phyloP scores from a whole-genome alignment of 2,797 vertebrate genomes.

The Streptopelia turtur region DNA sequence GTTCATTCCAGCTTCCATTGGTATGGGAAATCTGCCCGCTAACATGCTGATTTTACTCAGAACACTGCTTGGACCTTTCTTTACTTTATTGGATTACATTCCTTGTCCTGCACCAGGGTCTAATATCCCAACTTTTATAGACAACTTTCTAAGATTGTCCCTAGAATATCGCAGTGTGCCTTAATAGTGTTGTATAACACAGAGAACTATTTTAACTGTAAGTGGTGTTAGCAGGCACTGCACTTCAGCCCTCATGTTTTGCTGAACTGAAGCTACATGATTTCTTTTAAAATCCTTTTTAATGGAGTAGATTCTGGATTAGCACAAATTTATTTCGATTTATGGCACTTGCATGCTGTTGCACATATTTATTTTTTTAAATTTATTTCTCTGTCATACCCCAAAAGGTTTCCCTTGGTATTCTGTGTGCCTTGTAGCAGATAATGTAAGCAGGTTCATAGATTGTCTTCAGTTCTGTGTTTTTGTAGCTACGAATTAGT shows the following conservation, averaged over 20 bases:
- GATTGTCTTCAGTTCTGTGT: not conserved
- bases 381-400: not conserved
- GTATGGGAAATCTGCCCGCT: not conserved
- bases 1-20: not conserved
- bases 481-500: slow-evolving; percentile 17
- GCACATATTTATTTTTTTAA: not conserved
- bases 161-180: not conserved
- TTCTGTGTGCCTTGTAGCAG: not conserved
- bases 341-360: not conserved
- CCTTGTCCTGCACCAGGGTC: not conserved
- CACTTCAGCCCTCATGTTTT: not conserved
- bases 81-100: not conserved
- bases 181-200: not conserved
- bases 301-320: not conserved
- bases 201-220: not conserved
- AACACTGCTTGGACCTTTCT: not conserved
- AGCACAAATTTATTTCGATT: not conserved
- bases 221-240: not conserved
- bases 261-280: not conserved
- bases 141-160: not conserved
- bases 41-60: not conserved
- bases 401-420: not conserved
- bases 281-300: not conserved
- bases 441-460: not conserved
- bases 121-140: not conserved